Base-by-base conservation (phyloP, 2,888 invertebrate genomes). In the Teleogryllus oceanicus region DNA sequence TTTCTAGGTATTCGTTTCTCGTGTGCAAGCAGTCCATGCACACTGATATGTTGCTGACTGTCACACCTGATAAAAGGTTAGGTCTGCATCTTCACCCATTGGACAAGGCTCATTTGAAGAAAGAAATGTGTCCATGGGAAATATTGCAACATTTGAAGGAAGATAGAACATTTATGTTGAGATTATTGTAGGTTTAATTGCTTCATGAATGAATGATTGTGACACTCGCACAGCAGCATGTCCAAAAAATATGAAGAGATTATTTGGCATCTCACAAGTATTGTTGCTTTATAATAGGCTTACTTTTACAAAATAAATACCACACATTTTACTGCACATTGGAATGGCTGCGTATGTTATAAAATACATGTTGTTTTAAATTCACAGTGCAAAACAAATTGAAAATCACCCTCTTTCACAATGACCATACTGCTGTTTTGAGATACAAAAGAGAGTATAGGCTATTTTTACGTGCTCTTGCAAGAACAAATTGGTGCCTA, bases 11-110 rank as follows among this genome's bases (percentile, higher is more conserved):
- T 62, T 62, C 62, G 62, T 62, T 62, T 62, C 62, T 62, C n/a
- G 62, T 62, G 62, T 62, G 62, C 62, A 62, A 62, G 62, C 62
- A 62, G 62, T n/a, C 62, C n/a, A 18, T 62, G 62, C 62, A 62
- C 62, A 62, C 62, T 82, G 82, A 82, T 82, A 82, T 82, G 82
- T 82, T 80, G 80, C 81, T 80, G 82, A 82, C 80, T 82, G 82
- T 82, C 62, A 62, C 62, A 62, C 62, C n/a, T 62, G 62, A 62
- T 62, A n/a, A 62, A 62, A n/a, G n/a, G n/a, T 37, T 37, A 37
- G n/a, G n/a, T n/a, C n/a, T 62, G 16, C 13, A 18, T n/a, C 10
- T 62, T 18, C 62, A 62, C n/a, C 62, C n/a, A 13, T 62, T 62
- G 62, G 62, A 62, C 62, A 62, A 62, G 62, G 62, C 62, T 62